These are phyloP conservation scores for Drosophila tani DNA, from an alignment of 1,140 invertebrate genomes.

Conservation along the genomic window DNA sequence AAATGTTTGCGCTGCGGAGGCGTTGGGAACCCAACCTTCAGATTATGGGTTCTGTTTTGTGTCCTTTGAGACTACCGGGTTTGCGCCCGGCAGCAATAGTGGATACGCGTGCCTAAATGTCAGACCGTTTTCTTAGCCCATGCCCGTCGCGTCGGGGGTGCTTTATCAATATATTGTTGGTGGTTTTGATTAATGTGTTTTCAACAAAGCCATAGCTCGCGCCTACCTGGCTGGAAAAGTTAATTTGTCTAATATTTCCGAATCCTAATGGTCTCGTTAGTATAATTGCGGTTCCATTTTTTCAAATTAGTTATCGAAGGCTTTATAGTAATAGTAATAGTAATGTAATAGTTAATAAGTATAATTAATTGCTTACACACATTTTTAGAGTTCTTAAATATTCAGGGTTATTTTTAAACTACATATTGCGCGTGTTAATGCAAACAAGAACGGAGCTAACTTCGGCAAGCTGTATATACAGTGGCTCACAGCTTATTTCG, in stretches of 20 bases:
- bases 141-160: constrained; percentile 9
- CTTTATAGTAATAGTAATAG: too few relatives aligned
- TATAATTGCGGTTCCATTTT: constrained; percentile 28
- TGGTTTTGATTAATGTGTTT: constrained; percentile 70
- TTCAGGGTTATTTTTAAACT: too few relatives aligned
- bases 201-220: constrained; percentile 12
- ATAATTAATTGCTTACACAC: background rate
- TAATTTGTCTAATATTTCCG: constrained; percentile 45
- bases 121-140: constrained; percentile 23
- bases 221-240: constrained; percentile 25
- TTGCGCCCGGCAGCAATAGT: constrained; percentile 47
- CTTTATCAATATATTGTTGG: constrained; percentile 66
- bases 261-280: constrained; percentile 33
- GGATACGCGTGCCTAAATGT: constrained; percentile 42
- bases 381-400: too few relatives aligned
- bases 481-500: too few relatives aligned
- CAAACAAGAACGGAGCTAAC: too few relatives aligned
- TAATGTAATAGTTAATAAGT: background rate
- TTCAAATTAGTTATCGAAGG: background rate
- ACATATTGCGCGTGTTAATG: too few relatives aligned
- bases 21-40: constrained; percentile 33
- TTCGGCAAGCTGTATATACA: too few relatives aligned
- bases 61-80: constrained; percentile 49
- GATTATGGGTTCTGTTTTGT: constrained; percentile 63
- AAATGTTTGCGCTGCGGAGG: constrained; percentile 54